Base-by-base conservation (phyloP, 2,113 vertebrate genomes). In the Ahaetulla prasina region DNA sequence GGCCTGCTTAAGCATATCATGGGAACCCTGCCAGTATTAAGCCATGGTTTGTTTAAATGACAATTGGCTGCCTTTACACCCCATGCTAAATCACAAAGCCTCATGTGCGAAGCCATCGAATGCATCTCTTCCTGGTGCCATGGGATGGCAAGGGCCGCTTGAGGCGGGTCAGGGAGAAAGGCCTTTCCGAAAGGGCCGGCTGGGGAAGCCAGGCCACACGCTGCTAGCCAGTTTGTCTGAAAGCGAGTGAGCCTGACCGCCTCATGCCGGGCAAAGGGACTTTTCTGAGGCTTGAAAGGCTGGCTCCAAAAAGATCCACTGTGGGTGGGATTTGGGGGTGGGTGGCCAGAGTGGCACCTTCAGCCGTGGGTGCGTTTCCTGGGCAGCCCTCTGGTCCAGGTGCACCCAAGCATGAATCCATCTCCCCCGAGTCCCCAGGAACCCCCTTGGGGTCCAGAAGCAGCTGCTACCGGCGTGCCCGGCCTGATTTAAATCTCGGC, bases 401-500 rank as follows among this genome's bases (percentile, higher is more conserved):
- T 27, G 57, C 57, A 60, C 25, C 57, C 25, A 30, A 60, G 57
- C 25, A 0, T 60, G 25, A 60, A 60, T 60, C 57, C 25, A 30
- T 30, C 57, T 60, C 57, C 9, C 57, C 57, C 0, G 57, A 60
- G 25, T 60, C 25, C 57, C 25, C 57, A 16, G 1, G 57, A 60
- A 60, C 0, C 57, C 57, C 25, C 57, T 60, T 30, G 57, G 57
- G 57, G 8, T 57, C 57, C 57, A 25, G 23, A 23, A 57, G 55
- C 55, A 27, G 8, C 25, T 1, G 8, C 57, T 0, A 0, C 25
- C 10, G 3, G 8, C 25, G 0, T 60, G 3, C 57, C 25, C 3
- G 3, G 57, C 57, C 25, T 27, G 25, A 30, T 27, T 60, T 30
- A 10, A 27, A 10, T 25, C 57, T 60, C 9, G 3, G 57, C 57